Conservation (phyloP, 1,140 invertebrate genomes). For the Calosoma granatense region DNA sequence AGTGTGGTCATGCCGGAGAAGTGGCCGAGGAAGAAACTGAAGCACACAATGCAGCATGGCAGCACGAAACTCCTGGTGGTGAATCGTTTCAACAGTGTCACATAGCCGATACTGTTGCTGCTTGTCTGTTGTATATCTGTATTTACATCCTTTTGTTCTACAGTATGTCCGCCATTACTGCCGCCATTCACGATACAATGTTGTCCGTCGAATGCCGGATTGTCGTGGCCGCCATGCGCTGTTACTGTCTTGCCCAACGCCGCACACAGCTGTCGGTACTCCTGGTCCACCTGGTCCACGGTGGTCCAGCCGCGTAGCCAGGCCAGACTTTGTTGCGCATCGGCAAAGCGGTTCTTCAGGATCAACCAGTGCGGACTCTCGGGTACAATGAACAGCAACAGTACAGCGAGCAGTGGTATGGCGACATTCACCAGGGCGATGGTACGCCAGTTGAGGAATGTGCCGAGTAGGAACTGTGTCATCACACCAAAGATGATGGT, state of each 20-base stretch:
- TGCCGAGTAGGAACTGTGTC: conserved; percentile 55
- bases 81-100: conserved; percentile 27
- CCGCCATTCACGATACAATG: neutral
- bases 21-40: conserved; percentile 54
- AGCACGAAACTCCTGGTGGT: conserved; percentile 43
- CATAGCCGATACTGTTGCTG: conserved; percentile 6
- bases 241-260: conserved; percentile 22
- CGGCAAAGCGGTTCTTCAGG: conserved; percentile 44
- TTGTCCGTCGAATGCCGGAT: conserved; percentile 13
- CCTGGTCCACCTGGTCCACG: conserved; percentile 40
- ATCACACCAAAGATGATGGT: conserved; percentile 63
- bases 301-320: conserved; percentile 58
- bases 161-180: neutral
- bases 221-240: conserved; percentile 12
- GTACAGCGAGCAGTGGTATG: conserved; percentile 53
- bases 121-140: neutral
- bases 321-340: conserved; percentile 46
- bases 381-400: conserved; percentile 56
- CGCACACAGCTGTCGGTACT: conserved; percentile 44
- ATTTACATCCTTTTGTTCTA: too few relatives aligned
- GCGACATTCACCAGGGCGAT: conserved; percentile 54
- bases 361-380: conserved; percentile 70
- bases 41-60: conserved; percentile 51
- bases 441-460: conserved; percentile 55
- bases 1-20: conserved; percentile 61